Percentiles rank a stretch among this genome's conserved stretches.
These are phyloP conservation scores for Linyphia triangularis DNA, from an alignment of 2,888 invertebrate genomes.

Conservation along the genomic window DNA sequence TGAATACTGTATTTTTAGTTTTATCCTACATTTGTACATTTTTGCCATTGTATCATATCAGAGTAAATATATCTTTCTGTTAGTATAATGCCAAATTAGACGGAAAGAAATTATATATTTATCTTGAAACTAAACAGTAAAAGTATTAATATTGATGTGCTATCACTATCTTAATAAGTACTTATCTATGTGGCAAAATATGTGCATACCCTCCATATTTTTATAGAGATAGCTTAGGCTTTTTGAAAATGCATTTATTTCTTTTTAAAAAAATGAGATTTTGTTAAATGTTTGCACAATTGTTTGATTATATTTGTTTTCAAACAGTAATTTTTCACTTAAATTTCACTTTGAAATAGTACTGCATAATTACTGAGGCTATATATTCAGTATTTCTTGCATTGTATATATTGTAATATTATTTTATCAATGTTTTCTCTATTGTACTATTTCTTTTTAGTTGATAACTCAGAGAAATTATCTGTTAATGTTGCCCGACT, in stretches of 20 bases:
- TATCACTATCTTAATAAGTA: too few relatives aligned
- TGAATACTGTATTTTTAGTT: too few relatives aligned
- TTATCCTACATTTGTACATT: too few relatives aligned
- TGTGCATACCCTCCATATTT: too few relatives aligned
- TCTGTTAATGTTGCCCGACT: neutral
- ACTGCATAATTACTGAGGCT: neutral
- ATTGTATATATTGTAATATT: neutral
- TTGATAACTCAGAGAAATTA: too few relatives aligned
- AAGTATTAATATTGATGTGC: too few relatives aligned
- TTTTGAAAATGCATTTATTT: neutral
- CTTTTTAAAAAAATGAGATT: neutral
- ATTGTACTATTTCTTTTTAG: neutral
- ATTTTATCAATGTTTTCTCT: neutral
- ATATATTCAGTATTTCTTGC: neutral
- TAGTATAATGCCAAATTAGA: too few relatives aligned
- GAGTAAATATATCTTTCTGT: neutral
- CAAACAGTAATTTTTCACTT: neutral
- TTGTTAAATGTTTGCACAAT: constrained; percentile 26
- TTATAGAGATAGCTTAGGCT: neutral
- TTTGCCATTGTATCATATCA: too few relatives aligned
- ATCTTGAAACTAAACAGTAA: neutral
- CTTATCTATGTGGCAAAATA: too few relatives aligned
- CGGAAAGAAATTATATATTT: too few relatives aligned
- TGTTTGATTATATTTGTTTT: neutral
- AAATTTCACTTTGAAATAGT: neutral